A percentile compares a stretch with the other conserved stretches of the same genome.
phyloP scores from a whole-genome alignment of 2,888 invertebrate genomes.

The Ophraella communa region DNA sequence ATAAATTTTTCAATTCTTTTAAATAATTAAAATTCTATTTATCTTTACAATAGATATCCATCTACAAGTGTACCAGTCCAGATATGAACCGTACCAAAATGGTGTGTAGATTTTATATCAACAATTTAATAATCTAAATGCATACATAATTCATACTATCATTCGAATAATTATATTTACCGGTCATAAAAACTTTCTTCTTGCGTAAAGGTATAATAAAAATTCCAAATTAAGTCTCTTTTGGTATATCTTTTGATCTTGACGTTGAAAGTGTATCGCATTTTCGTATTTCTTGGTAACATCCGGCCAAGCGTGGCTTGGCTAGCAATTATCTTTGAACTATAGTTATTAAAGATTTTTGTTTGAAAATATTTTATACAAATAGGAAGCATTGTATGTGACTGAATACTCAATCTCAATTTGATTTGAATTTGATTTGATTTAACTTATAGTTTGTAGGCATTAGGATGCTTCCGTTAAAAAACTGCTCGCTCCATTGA shows the following conservation, averaged over 20 bases:
- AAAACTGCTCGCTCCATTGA: too few relatives aligned
- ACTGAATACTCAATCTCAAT: too few relatives aligned
- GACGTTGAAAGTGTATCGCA: not conserved
- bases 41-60: too few relatives aligned
- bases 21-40: too few relatives aligned
- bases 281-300: too few relatives aligned
- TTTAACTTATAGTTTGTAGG: too few relatives aligned
- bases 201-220: too few relatives aligned
- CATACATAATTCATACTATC: not conserved
- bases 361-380: not conserved
- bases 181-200: not conserved
- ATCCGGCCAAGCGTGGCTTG: not conserved
- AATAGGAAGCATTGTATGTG: not conserved
- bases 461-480: too few relatives aligned
- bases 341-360: not conserved
- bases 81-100: not conserved
- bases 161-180: not conserved
- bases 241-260: not conserved
- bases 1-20: too few relatives aligned
- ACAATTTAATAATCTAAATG: not conserved
- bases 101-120: not conserved
- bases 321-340: not conserved
- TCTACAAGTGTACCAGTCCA: too few relatives aligned
- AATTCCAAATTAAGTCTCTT: not conserved
- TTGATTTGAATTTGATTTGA: too few relatives aligned